A percentile compares a stretch with the other conserved stretches of the same genome.
phyloP scores from a whole-genome alignment of 1,140 invertebrate genomes.

The Patella vulgata region DNA sequence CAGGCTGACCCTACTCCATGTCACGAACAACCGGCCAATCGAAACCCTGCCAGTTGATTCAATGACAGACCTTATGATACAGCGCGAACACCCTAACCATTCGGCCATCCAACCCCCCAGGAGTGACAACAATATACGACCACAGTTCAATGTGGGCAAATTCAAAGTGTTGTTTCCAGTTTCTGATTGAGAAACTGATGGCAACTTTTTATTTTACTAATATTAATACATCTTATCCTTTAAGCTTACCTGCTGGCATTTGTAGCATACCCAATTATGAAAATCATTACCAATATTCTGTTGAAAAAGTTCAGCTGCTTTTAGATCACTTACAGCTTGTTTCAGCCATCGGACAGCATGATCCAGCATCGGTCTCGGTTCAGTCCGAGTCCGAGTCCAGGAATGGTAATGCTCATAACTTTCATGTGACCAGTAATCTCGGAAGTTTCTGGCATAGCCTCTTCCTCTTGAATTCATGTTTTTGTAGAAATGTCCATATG shows the following conservation, averaged over 20 bases:
- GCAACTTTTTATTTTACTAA: too few relatives aligned
- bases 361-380: constrained; percentile 15
- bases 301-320: constrained; percentile 21
- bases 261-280: constrained; percentile 48
- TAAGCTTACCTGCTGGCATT: constrained; percentile 46
- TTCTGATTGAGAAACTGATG: too few relatives aligned
- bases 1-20: too few relatives aligned
- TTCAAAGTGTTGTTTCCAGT: too few relatives aligned
- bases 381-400: not conserved
- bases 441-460: not conserved
- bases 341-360: constrained; percentile 39
- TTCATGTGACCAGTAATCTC: not conserved
- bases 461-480: constrained; percentile 10
- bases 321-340: constrained; percentile 41
- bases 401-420: not conserved
- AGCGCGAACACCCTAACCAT: too few relatives aligned
- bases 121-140: too few relatives aligned
- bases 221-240: not conserved
- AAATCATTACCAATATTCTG: not conserved
- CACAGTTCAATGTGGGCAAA: too few relatives aligned
- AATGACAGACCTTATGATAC: too few relatives aligned
- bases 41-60: too few relatives aligned
- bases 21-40: too few relatives aligned
- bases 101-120: too few relatives aligned
- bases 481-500: constrained; percentile 1